phyloP scores from a whole-genome alignment of 2,797 vertebrate genomes.

The Semaprochilodus insignis region DNA sequence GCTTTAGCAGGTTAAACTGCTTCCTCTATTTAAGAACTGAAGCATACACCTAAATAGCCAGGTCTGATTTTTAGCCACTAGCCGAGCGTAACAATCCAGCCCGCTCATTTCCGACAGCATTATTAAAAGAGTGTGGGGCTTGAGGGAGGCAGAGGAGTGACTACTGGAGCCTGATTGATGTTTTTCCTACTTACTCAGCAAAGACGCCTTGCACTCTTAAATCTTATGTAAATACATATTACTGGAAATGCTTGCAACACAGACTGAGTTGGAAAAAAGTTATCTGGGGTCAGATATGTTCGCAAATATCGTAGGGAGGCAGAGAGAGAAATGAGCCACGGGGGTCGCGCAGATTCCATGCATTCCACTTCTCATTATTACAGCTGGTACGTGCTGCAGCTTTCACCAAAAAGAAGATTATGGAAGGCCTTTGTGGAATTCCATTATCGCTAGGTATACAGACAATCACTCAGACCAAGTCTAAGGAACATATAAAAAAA shows the following conservation, averaged over 20 bases:
- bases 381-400: conserved; percentile 59
- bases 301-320: conserved; percentile 30
- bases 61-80: conserved; percentile 11
- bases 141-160: conserved; percentile 38
- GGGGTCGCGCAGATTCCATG: conserved; percentile 61
- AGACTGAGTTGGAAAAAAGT: neutral
- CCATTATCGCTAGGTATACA: conserved; percentile 19
- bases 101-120: conserved; percentile 40
- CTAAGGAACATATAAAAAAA: conserved; percentile 22
- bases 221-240: neutral
- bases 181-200: conserved; percentile 56
- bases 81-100: conserved; percentile 1
- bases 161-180: conserved; percentile 48
- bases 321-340: conserved; percentile 43
- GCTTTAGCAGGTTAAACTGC: conserved; percentile 27
- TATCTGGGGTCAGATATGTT: conserved; percentile 20
- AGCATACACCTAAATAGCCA: conserved; percentile 19
- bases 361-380: conserved; percentile 63
- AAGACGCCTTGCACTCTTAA: conserved; percentile 37
- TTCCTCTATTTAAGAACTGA: conserved; percentile 1
- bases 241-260: neutral
- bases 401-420: conserved; percentile 49
- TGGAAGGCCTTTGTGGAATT: conserved; percentile 44
- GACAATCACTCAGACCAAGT: conserved; percentile 3
- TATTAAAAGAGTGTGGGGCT: conserved; percentile 43